Evolutionary conservation across 2,797 vertebrate genomes (phyloP).

Genomic region (Malacoraja senta): DNA sequence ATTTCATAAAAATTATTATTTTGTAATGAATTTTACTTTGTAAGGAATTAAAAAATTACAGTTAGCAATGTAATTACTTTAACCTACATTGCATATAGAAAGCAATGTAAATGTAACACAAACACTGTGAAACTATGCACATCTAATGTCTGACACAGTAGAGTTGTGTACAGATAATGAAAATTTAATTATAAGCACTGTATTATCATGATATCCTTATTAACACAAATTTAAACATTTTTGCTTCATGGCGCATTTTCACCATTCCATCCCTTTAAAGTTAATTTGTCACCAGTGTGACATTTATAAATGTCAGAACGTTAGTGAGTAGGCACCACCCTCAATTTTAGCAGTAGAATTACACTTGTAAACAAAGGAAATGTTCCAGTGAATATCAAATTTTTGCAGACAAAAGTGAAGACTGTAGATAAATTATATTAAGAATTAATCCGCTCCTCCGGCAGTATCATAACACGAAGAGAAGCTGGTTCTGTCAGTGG

Average conservation of each 20-base stretch:
- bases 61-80: no score
- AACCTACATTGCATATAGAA: no score
- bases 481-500: background rate
- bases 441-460: no score
- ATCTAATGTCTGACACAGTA: background rate
- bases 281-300: background rate
- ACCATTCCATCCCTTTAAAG: background rate
- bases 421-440: background rate
- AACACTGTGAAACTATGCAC: background rate
- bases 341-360: no score
- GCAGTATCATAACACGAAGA: background rate
- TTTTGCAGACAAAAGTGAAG: background rate
- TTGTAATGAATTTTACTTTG: background rate
- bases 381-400: background rate
- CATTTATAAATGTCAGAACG: background rate
- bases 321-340: background rate
- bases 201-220: background rate
- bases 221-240: background rate
- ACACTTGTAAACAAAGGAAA: background rate
- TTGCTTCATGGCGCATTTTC: background rate
- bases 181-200: background rate
- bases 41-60: background rate
- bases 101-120: background rate
- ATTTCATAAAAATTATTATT: background rate
- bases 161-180: background rate